Evolutionary conservation across 2,888 invertebrate species (phyloP).

Genomic region (Hypsopygia costalis): DNA sequence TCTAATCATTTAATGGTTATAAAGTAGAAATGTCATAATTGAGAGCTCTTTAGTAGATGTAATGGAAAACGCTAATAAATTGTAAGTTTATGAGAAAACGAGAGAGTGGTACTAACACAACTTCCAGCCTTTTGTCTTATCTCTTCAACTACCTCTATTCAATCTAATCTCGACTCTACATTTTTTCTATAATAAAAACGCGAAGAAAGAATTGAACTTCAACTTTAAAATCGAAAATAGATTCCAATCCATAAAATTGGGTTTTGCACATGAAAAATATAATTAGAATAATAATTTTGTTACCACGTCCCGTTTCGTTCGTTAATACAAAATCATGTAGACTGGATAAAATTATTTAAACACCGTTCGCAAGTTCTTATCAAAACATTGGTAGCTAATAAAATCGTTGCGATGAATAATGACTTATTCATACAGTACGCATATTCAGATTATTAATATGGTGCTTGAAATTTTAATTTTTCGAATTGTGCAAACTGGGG

Average conservation of each 20-base stretch:
- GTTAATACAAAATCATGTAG: background rate
- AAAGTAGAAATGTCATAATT: too few species aligned
- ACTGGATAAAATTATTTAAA: background rate
- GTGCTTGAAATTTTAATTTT: slow-evolving; percentile 30
- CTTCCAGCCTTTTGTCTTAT: too few species aligned
- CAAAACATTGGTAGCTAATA: background rate
- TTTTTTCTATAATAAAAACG: too few species aligned
- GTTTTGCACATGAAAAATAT: background rate
- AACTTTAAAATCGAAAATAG: slow-evolving; percentile 2
- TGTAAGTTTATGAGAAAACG: too few species aligned
- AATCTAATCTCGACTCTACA: too few species aligned
- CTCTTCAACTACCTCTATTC: too few species aligned
- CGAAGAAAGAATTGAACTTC: too few species aligned
- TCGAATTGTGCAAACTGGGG: slow-evolving; percentile 59
- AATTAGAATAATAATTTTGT: slow-evolving; percentile 3
- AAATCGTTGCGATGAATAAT: background rate
- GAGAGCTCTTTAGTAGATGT: too few species aligned
- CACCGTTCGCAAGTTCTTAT: background rate
- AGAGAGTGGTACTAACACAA: too few species aligned
- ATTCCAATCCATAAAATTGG: background rate
- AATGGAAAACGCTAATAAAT: too few species aligned
- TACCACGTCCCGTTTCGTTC: slow-evolving; percentile 17
- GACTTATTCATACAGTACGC: slow-evolving; percentile 9
- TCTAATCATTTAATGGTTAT: too few species aligned
- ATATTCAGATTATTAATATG: slow-evolving; percentile 22